These are phyloP conservation scores for Pterocles orientalis DNA, from an alignment of 2,113 vertebrate genomes.

Conservation along the genomic window DNA sequence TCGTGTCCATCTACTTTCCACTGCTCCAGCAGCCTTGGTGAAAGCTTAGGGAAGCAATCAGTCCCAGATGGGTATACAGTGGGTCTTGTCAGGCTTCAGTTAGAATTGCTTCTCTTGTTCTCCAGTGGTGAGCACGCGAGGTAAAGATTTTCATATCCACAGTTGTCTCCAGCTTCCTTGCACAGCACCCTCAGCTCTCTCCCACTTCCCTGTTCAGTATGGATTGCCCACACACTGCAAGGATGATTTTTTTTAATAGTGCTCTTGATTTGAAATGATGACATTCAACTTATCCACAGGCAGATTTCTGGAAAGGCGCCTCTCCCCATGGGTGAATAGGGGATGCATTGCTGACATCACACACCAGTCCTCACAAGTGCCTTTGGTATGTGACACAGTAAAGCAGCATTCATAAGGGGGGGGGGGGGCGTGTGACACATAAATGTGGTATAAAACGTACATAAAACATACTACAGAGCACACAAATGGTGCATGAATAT, in stretches of 20 bases:
- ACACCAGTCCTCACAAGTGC: not conserved
- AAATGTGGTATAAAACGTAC: not conserved
- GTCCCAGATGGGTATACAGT: no score
- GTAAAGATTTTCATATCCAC: not conserved
- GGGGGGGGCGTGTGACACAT: not conserved
- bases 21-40: not conserved
- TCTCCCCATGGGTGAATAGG: not conserved
- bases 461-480: not conserved
- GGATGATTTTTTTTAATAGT: not conserved
- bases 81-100: not conserved
- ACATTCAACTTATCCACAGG: not conserved
- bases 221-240: not conserved
- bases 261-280: not conserved
- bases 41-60: not conserved
- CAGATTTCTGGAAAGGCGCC: not conserved
- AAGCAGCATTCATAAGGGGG: not conserved
- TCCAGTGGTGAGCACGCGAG: not conserved
- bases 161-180: not conserved
- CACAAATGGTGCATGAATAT: not conserved
- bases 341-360: not conserved
- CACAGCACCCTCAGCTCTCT: not conserved
- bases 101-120: not conserved
- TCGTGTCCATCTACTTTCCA: not conserved
- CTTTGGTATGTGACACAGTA: not conserved
- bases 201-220: not conserved